Evolutionary conservation across 2,113 vertebrate species (phyloP).

Genomic region (Bambusicola thoracicus): DNA sequence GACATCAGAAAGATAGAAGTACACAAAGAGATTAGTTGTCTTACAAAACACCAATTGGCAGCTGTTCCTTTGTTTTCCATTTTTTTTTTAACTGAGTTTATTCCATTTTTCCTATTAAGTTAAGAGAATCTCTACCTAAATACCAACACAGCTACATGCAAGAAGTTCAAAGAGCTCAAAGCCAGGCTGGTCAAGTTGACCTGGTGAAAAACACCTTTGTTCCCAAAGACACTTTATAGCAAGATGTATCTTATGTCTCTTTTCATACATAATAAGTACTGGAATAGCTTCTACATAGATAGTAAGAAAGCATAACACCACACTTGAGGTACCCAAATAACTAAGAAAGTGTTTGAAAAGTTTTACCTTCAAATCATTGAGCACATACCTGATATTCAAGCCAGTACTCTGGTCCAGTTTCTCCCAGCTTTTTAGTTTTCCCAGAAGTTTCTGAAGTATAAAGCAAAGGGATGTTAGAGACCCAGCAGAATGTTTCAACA

Average conservation of each 20-base stretch:
- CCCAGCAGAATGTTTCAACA: not conserved
- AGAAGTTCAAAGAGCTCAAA: not conserved
- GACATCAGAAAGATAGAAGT: not conserved
- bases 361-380: not conserved
- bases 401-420: constrained; percentile 87
- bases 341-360: not conserved
- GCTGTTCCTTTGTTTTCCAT: not conserved
- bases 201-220: not conserved
- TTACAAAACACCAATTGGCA: not conserved
- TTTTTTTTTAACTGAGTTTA: not conserved
- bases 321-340: not conserved
- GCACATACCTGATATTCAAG: constrained; percentile 88
- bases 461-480: not conserved
- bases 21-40: not conserved
- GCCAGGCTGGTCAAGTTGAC: not conserved
- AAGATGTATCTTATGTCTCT: not conserved
- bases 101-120: not conserved
- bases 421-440: constrained; percentile 90
- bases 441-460: constrained; percentile 80
- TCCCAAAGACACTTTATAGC: not conserved
- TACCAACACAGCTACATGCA: not conserved
- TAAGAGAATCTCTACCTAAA: not conserved
- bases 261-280: not conserved
- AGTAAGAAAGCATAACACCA: not conserved
- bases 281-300: not conserved